Evolutionary conservation across 2,888 invertebrate species (phyloP).

Genomic region (Alentia gelatinosa): DNA sequence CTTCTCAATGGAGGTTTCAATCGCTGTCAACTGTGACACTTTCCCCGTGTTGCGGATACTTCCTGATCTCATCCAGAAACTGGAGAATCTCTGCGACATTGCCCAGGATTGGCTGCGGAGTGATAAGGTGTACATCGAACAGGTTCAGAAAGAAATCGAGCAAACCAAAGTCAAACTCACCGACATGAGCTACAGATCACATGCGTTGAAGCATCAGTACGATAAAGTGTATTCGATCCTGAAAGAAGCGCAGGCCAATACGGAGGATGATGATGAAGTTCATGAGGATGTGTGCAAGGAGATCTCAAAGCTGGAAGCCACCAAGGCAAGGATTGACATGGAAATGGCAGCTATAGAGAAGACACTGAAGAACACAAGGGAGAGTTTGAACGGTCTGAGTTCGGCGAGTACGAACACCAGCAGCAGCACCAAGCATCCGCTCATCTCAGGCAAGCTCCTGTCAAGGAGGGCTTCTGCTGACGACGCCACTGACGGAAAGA

Average conservation of each 20-base stretch:
- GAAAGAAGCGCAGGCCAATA: constrained; percentile 42
- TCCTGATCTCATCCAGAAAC: constrained; percentile 57
- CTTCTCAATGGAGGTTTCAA: constrained; percentile 56
- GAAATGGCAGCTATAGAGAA: constrained; percentile 47
- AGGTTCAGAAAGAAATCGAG: constrained; percentile 53
- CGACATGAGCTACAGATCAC: not conserved
- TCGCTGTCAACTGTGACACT: constrained; percentile 49
- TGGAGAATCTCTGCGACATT: constrained; percentile 38
- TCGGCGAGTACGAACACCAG: not conserved
- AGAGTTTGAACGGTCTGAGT: not conserved
- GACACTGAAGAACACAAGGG: constrained; percentile 28
- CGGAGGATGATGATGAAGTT: not conserved
- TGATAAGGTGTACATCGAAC: constrained; percentile 57
- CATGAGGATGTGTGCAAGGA: not conserved
- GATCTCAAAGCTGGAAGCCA: constrained; percentile 26
- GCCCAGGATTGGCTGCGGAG: constrained; percentile 59
- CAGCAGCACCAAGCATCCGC: not conserved
- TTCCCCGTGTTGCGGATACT: constrained; percentile 42
- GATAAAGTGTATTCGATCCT: constrained; percentile 18
- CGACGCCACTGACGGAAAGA: not conserved
- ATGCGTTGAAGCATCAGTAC: not conserved
- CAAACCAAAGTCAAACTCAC: constrained; percentile 13
- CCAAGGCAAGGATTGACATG: constrained; percentile 34
- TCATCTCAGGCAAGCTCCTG: not conserved
- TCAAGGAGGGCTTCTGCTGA: not conserved